These are phyloP conservation scores for Apodemus speciosus DNA, from an alignment of 2,113 vertebrate genomes.

Conservation along the genomic window DNA sequence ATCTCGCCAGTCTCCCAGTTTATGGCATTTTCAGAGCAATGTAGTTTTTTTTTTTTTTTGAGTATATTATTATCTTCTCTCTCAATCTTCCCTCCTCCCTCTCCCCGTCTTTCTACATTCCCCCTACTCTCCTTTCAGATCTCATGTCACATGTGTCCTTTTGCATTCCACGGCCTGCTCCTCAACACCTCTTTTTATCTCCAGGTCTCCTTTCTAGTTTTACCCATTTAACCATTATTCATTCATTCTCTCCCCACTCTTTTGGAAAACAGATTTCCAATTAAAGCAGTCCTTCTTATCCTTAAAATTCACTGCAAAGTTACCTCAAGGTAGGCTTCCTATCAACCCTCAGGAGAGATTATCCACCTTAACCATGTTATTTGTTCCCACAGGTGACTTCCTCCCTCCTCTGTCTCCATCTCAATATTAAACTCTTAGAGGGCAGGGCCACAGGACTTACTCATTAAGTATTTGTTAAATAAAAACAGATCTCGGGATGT, in stretches of 20 bases:
- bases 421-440: slow-evolving; percentile 4
- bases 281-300: slow-evolving; percentile 18
- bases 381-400: not conserved
- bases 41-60: not conserved
- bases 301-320: slow-evolving; percentile 39
- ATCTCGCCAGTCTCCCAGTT: not conserved
- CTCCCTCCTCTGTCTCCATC: slow-evolving; percentile 20
- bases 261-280: slow-evolving; percentile 44
- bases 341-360: not conserved
- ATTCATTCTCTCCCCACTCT: slow-evolving; percentile 1
- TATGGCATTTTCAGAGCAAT: not conserved
- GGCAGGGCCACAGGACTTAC: not conserved
- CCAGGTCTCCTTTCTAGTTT: not conserved
- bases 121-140: not conserved
- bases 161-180: not conserved
- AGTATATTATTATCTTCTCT: not conserved
- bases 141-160: not conserved
- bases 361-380: not conserved
- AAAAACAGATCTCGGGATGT: slow-evolving; percentile 34
- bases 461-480: slow-evolving; percentile 56
- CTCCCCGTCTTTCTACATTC: not conserved
- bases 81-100: not conserved
- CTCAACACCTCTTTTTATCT: not conserved
- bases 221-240: not conserved
- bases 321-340: not conserved